phyloP scores from a whole-genome alignment of 2,113 vertebrate genomes.

The Larimichthys crocea region DNA sequence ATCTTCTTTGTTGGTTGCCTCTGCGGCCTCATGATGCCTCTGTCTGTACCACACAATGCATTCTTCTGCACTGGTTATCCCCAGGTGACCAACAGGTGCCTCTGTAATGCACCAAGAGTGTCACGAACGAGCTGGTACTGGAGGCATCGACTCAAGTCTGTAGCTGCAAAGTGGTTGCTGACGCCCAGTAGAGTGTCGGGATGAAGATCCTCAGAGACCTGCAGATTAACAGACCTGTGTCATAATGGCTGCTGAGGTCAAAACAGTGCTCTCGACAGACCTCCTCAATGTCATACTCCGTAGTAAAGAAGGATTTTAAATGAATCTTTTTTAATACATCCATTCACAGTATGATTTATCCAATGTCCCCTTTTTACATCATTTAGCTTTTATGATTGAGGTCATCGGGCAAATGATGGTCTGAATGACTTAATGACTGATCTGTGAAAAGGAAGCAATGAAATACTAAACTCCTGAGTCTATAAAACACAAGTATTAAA shows the following conservation, averaged over 20 bases:
- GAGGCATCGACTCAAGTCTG: neutral
- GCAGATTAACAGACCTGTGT: constrained; percentile 12
- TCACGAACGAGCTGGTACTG: constrained; percentile 25
- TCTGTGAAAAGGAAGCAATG: constrained; percentile 34
- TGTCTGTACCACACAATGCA: neutral
- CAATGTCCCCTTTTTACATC: constrained; percentile 31
- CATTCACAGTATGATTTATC: constrained; percentile 1
- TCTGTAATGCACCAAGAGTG: constrained; percentile 2
- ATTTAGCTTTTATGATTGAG: constrained; percentile 50
- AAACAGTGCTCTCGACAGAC: neutral
- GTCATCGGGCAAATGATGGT: constrained; percentile 39
- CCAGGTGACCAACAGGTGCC: constrained; percentile 33
- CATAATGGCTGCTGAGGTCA: constrained; percentile 7
- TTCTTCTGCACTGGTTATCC: neutral
- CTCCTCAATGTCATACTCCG: neutral
- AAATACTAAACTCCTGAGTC: constrained; percentile 36
- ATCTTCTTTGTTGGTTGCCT: constrained; percentile 17
- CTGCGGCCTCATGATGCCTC: neutral
- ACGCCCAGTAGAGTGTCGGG: neutral
- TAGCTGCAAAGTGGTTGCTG: constrained; percentile 4
- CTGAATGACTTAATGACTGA: constrained; percentile 47
- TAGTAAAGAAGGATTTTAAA: constrained; percentile 13
- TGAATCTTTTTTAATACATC: constrained; percentile 30
- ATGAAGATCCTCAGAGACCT: neutral
- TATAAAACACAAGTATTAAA: constrained; percentile 49